Conservation (phyloP, 2,113 vertebrate species). For the Conger conger region DNA sequence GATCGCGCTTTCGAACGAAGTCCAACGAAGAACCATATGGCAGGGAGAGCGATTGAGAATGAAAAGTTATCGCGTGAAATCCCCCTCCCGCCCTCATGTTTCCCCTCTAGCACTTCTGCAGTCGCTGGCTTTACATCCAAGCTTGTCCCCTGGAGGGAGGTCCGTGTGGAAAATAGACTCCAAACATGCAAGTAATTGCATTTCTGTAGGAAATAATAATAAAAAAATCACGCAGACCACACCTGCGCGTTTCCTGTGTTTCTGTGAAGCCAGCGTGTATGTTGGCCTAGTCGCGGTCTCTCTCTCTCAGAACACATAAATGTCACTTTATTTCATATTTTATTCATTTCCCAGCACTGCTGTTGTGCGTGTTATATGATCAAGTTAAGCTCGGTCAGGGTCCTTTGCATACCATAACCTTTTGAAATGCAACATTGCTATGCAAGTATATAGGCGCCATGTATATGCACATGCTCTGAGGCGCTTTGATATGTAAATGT, state of each 20-base stretch:
- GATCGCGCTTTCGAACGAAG: neutral
- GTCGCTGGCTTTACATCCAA: neutral
- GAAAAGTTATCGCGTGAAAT: neutral
- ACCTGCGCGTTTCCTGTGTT: neutral
- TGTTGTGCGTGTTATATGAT: neutral
- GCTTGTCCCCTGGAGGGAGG: neutral
- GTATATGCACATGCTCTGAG: neutral
- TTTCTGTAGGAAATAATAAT: neutral
- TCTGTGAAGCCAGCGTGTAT: neutral
- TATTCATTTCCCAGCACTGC: neutral
- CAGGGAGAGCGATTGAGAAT: neutral
- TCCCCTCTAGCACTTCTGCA: neutral
- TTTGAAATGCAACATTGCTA: neutral
- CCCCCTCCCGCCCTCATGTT: no score
- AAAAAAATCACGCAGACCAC: neutral
- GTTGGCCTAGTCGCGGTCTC: neutral
- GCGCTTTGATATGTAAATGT: neutral
- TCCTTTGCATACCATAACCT: neutral
- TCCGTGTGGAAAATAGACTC: neutral
- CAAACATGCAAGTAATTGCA: neutral
- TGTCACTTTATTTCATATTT: neutral
- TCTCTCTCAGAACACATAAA: neutral
- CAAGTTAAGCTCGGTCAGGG: no score
- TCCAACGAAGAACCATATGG: conserved; percentile 5
- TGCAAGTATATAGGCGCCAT: neutral